Evolutionary conservation across 2,113 vertebrate species (phyloP).

Genomic region (Pollimyrus isidori): DNA sequence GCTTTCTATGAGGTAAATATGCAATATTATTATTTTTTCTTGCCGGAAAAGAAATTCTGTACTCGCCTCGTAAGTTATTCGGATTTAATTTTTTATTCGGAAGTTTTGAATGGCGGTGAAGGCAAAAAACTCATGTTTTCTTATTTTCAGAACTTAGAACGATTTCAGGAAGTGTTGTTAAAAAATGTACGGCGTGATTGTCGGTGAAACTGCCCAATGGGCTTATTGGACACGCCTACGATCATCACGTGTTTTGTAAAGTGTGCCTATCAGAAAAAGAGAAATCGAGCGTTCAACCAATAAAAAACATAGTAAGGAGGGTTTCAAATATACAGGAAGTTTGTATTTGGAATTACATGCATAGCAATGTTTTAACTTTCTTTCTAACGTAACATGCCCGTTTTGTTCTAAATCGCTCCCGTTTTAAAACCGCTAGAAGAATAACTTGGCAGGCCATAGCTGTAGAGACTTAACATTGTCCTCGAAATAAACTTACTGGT

Average conservation of each 20-base stretch:
- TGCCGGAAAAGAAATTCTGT: neutral
- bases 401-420: neutral
- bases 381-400: neutral
- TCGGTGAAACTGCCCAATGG: neutral
- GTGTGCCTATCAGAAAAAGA: neutral
- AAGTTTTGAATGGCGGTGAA: neutral
- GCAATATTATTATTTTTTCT: neutral
- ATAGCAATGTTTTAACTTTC: neutral
- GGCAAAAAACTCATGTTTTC: neutral
- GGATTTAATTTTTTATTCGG: neutral
- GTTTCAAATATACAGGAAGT: constrained; percentile 4
- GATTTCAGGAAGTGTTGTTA: constrained; percentile 1
- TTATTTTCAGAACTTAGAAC: constrained; percentile 5
- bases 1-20: constrained; percentile 82
- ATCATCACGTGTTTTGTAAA: neutral
- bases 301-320: neutral
- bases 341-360: neutral
- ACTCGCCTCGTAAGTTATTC: neutral
- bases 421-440: neutral
- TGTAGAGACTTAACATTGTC: neutral
- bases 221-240: neutral
- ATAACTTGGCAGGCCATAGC: neutral
- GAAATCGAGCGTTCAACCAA: neutral
- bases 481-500: neutral
- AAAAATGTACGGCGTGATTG: neutral